phyloP scores from a whole-genome alignment of 2,888 invertebrate genomes.

The Dione juno region DNA sequence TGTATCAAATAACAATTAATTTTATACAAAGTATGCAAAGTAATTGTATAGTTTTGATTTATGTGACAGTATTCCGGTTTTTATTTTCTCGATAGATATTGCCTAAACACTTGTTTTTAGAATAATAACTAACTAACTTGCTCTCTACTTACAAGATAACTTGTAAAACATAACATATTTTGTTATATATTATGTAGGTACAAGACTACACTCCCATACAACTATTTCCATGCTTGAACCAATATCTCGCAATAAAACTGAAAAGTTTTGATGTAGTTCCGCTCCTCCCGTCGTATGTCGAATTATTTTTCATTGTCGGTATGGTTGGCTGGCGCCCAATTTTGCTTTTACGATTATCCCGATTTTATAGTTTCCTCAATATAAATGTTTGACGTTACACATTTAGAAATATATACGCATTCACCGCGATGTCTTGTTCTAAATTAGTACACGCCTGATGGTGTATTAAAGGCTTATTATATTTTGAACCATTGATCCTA shows the following conservation, averaged over 20 bases:
- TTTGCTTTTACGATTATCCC: slow-evolving; percentile 79
- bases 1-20: too few relatives aligned
- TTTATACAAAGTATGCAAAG: too few relatives aligned
- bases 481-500: not conserved
- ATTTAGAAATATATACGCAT: slow-evolving; percentile 49
- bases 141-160: not conserved
- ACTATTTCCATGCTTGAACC: slow-evolving; percentile 35
- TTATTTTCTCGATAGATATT: too few relatives aligned
- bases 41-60: too few relatives aligned
- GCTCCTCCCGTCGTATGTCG: slow-evolving; percentile 60
- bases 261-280: slow-evolving; percentile 57
- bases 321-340: slow-evolving; percentile 73
- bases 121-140: not conserved
- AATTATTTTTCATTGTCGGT: slow-evolving; percentile 79
- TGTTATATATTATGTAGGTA: slow-evolving; percentile 12
- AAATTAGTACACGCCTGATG: slow-evolving; percentile 40
- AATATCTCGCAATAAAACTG: slow-evolving; percentile 53
- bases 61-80: too few relatives aligned
- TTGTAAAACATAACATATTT: slow-evolving; percentile 15
- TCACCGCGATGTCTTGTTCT: slow-evolving; percentile 44
- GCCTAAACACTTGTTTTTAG: too few relatives aligned
- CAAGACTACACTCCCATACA: slow-evolving; percentile 30
- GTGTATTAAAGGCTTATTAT: slow-evolving; percentile 11
- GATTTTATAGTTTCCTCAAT: slow-evolving; percentile 80
- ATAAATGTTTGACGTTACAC: slow-evolving; percentile 72